Evolutionary conservation across 2,113 vertebrate species (phyloP).

Genomic region (Oreotrochilus melanogaster): DNA sequence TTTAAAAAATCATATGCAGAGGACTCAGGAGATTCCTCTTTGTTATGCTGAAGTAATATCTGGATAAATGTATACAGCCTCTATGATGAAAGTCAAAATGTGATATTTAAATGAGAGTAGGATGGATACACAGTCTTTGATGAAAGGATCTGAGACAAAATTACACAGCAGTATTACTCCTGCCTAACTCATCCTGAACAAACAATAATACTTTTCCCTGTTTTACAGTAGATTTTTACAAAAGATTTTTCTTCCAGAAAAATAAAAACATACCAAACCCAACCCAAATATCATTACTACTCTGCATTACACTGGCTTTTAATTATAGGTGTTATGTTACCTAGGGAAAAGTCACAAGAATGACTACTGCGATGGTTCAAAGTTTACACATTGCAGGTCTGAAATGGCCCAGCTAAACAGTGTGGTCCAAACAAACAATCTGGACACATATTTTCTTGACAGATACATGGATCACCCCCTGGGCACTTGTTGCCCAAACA

Average conservation of each 20-base stretch:
- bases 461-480: not conserved
- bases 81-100: not conserved
- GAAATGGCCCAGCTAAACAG: not conserved
- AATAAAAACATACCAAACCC: not conserved
- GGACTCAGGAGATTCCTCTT: not conserved
- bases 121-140: not conserved
- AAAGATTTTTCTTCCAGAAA: not conserved
- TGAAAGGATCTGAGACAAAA: not conserved
- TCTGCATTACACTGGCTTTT: not conserved
- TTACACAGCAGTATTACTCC: not conserved
- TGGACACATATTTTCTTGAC: not conserved
- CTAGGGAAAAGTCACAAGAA: not conserved
- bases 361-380: not conserved
- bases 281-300: not conserved
- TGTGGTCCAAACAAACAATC: not conserved
- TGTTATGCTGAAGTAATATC: not conserved
- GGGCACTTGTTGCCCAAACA: not conserved
- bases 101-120: not conserved
- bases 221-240: not conserved
- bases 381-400: not conserved
- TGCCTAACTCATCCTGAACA: not conserved
- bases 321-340: rapidly evolving
- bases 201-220: not conserved
- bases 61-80: not conserved
- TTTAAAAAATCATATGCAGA: not conserved